phyloP scores from a whole-genome alignment of 2,113 vertebrate genomes.

The Ceyx melanurus region DNA sequence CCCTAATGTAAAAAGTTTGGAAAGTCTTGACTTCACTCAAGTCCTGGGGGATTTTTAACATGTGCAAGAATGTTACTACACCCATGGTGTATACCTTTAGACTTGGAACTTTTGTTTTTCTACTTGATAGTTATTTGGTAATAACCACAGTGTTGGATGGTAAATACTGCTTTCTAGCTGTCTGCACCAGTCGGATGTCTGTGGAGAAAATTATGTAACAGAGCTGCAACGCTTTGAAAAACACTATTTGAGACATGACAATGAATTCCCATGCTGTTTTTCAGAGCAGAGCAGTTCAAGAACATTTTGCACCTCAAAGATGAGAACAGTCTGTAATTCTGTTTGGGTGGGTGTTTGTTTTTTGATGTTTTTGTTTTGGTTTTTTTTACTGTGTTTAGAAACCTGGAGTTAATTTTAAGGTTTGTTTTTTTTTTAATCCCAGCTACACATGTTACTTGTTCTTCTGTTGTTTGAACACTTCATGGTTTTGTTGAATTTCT shows the following conservation, averaged over 20 bases:
- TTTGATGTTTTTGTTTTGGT: neutral
- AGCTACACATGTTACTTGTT: slow-evolving; percentile 20
- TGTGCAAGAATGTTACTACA: neutral
- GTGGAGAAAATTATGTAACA: slow-evolving; percentile 24
- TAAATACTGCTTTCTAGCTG: slow-evolving; percentile 14
- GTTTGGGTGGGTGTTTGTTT: neutral
- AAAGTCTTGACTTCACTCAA: neutral
- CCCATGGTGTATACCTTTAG: neutral
- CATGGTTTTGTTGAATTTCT: neutral
- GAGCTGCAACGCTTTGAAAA: slow-evolving; percentile 57
- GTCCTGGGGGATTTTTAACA: neutral
- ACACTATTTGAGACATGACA: slow-evolving; percentile 48
- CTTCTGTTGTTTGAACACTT: neutral
- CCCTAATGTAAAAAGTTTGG: neutral
- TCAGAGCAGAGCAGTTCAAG: slow-evolving; percentile 56
- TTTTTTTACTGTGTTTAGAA: slow-evolving; percentile 22
- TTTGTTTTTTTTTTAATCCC: neutral
- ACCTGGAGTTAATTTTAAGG: slow-evolving; percentile 49
- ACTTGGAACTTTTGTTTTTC: neutral
- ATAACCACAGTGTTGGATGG: neutral
- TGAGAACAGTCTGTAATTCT: slow-evolving; percentile 58
- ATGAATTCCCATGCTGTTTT: slow-evolving; percentile 60
- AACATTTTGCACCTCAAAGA: slow-evolving; percentile 63
- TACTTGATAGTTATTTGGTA: slow-evolving; percentile 1
- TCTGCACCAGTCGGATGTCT: slow-evolving; percentile 45